Evolutionary conservation across 2,113 vertebrate species (phyloP).

Genomic region (Bubo bubo): DNA sequence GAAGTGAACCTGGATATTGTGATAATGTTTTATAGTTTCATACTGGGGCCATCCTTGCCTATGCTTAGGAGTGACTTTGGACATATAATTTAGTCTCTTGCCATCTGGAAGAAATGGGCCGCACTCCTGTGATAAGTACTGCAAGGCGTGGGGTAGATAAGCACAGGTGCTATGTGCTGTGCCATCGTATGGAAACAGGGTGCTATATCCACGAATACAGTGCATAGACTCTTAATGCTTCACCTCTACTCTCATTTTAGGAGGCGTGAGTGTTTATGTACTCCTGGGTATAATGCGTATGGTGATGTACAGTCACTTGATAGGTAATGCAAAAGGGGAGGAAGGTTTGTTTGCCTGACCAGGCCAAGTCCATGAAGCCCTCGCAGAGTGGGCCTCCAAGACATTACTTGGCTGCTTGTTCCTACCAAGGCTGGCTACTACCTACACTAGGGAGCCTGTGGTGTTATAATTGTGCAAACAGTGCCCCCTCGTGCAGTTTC

Average conservation of each 20-base stretch:
- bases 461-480: neutral
- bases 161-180: neutral
- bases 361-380: neutral
- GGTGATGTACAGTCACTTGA: neutral
- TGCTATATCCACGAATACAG: neutral
- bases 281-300: neutral
- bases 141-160: neutral
- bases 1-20: neutral
- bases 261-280: neutral
- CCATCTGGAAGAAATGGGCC: neutral
- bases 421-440: neutral
- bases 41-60: neutral
- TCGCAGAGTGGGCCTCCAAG: fast-evolving
- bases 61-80: neutral
- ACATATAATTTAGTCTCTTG: neutral
- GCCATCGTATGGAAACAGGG: neutral
- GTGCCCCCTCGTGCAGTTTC: neutral
- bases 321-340: neutral
- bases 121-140: neutral
- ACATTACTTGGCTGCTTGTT: neutral
- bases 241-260: neutral
- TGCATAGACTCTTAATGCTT: neutral
- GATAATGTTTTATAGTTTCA: neutral
- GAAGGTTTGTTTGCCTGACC: neutral
- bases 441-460: neutral